phyloP scores from a whole-genome alignment of 30 jellyfish, hydroid and myxozoan genomes.

The Calvadosia cruxmelitensis region DNA sequence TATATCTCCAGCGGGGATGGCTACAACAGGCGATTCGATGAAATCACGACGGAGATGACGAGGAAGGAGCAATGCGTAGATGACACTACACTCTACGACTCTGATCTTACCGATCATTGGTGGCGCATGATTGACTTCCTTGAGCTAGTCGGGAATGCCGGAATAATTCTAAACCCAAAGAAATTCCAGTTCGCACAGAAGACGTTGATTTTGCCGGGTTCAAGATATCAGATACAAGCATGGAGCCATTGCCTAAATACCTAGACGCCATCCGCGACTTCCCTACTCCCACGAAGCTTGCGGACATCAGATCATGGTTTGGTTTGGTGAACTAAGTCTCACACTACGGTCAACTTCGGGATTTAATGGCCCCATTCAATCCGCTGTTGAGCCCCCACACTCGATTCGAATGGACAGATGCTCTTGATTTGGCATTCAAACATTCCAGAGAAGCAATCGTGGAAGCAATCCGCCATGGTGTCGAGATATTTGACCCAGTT shows the following conservation, averaged over 20 bases:
- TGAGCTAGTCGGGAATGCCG: background rate
- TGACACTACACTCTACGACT: background rate
- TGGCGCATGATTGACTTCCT: background rate
- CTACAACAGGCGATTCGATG: constrained; percentile 21
- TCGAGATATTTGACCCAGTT: background rate
- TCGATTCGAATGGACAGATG: background rate
- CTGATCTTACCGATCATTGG: background rate
- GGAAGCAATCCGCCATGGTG: background rate
- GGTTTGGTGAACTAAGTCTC: background rate
- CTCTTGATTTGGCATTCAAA: background rate
- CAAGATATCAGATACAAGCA: background rate
- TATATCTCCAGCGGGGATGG: constrained; percentile 23
- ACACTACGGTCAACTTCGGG: background rate
- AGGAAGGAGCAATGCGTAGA: background rate
- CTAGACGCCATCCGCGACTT: background rate
- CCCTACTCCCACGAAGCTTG: background rate
- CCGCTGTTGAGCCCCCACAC: too few relatives aligned
- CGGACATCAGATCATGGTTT: background rate
- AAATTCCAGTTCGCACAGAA: background rate
- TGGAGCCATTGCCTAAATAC: background rate
- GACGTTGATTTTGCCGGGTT: background rate
- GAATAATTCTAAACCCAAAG: background rate
- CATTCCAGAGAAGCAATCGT: background rate
- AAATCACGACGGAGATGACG: constrained; percentile 1
- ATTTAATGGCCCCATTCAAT: too few relatives aligned